Percentiles rank a stretch among this genome's conserved stretches.
These are phyloP conservation scores for Peromyscus maniculatus DNA, from an alignment of 2,113 vertebrate species.

Conservation along the genomic window DNA sequence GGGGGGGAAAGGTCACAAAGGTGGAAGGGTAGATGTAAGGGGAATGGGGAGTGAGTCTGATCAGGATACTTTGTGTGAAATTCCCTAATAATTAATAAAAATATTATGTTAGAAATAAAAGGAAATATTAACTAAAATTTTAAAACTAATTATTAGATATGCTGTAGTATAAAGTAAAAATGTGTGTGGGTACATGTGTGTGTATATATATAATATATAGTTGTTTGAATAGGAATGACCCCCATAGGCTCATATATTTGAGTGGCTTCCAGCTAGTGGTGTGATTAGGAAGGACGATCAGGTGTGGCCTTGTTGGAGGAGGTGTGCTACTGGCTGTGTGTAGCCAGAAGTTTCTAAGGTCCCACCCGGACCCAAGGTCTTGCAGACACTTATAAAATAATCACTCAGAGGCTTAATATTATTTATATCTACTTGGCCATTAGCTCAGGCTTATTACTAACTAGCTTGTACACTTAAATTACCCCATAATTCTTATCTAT, in stretches of 20 bases:
- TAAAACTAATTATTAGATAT: not conserved
- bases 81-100: not conserved
- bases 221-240: not conserved
- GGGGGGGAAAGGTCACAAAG: not conserved
- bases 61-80: not conserved
- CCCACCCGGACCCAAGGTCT: too few relatives aligned
- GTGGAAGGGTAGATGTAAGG: not conserved
- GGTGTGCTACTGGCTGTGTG: not conserved
- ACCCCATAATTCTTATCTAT: too few relatives aligned
- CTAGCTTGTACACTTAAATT: too few relatives aligned
- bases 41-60: not conserved
- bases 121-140: not conserved
- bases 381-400: too few relatives aligned
- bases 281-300: not conserved
- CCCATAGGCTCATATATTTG: not conserved
- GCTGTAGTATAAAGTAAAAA: not conserved
- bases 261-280: not conserved
- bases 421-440: too few relatives aligned
- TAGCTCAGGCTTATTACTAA: too few relatives aligned
- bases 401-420: too few relatives aligned
- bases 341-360: too few relatives aligned
- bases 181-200: not conserved
- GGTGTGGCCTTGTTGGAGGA: not conserved
- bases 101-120: not conserved
- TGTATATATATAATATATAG: not conserved